A percentile compares a stretch with the other conserved stretches of the same genome.
Evolutionary conservation across 2,113 vertebrate genomes (phyloP).

Genomic region (Catharus bicknelli): DNA sequence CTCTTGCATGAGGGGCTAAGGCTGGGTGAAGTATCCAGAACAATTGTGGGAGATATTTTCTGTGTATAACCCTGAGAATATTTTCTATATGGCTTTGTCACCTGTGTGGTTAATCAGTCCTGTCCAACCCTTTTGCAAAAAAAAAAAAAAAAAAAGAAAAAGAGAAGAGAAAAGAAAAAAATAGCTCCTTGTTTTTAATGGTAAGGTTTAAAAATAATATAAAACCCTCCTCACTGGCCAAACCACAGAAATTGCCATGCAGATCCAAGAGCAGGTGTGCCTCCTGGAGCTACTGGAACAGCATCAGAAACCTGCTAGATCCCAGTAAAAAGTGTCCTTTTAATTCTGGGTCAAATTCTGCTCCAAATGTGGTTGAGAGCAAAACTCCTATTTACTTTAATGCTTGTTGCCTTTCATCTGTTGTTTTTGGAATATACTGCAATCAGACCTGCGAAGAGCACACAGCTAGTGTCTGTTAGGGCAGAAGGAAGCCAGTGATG

Average conservation of each 20-base stretch:
- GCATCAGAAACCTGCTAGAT: slow-evolving; percentile 60
- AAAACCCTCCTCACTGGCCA: slow-evolving; percentile 34
- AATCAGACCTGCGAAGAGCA: slow-evolving; percentile 16
- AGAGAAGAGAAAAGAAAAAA: background rate
- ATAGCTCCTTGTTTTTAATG: slow-evolving; percentile 8
- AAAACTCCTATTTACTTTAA: slow-evolving; percentile 48
- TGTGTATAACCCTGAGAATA: background rate
- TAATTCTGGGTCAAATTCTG: slow-evolving; percentile 56
- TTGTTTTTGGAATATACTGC: slow-evolving; percentile 24
- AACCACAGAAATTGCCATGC: slow-evolving; percentile 66
- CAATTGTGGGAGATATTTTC: background rate
- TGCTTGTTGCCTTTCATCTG: slow-evolving; percentile 44
- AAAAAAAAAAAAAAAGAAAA: background rate
- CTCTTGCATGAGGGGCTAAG: background rate
- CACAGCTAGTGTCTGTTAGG: background rate
- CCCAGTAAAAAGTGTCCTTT: slow-evolving; percentile 27
- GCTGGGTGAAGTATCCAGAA: background rate
- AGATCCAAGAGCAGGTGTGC: slow-evolving; percentile 67
- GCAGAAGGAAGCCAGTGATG: background rate
- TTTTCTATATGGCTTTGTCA: background rate
- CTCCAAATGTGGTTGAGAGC: slow-evolving; percentile 54
- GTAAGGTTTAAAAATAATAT: background rate
- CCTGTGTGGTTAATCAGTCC: background rate
- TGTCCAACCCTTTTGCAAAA: background rate
- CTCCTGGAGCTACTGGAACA: slow-evolving; percentile 67